These are phyloP conservation scores for Blera fallax DNA, from an alignment of 2,888 invertebrate species.

Conservation along the genomic window DNA sequence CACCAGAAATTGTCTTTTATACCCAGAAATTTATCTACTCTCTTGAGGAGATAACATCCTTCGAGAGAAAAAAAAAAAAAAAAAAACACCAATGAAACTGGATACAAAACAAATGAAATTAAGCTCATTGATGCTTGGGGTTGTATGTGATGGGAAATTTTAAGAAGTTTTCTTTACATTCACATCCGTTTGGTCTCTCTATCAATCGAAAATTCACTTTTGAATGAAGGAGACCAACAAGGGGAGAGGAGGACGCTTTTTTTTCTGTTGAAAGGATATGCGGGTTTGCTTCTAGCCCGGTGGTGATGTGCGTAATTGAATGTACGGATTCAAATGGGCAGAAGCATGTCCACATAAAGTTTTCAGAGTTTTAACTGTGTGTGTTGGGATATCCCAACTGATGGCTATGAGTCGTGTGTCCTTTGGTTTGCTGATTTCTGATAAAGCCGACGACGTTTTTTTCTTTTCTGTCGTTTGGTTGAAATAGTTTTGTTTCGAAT, in stretches of 20 bases:
- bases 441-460: slow-evolving; percentile 4
- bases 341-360: slow-evolving; percentile 55
- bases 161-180: slow-evolving; percentile 50
- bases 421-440: slow-evolving; percentile 18
- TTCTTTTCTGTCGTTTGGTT: background rate
- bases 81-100: slow-evolving; percentile 33
- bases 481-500: background rate
- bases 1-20: slow-evolving; percentile 51
- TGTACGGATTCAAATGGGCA: slow-evolving; percentile 54
- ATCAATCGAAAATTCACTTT: slow-evolving; percentile 65
- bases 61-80: background rate
- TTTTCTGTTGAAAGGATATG: slow-evolving; percentile 9
- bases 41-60: background rate
- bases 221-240: slow-evolving; percentile 13
- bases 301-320: slow-evolving; percentile 62
- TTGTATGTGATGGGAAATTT: slow-evolving; percentile 55
- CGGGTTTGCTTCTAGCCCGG: slow-evolving; percentile 32
- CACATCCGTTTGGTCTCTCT: slow-evolving; percentile 39
- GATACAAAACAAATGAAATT: slow-evolving; percentile 69
- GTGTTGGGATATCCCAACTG: background rate
- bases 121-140: slow-evolving; percentile 58
- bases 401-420: background rate
- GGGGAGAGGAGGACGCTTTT: slow-evolving; percentile 33
- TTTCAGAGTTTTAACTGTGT: slow-evolving; percentile 29
- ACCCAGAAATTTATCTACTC: slow-evolving; percentile 54